Evolutionary conservation across 2,113 vertebrate genomes (phyloP).

Genomic region (Arizona elegans): DNA sequence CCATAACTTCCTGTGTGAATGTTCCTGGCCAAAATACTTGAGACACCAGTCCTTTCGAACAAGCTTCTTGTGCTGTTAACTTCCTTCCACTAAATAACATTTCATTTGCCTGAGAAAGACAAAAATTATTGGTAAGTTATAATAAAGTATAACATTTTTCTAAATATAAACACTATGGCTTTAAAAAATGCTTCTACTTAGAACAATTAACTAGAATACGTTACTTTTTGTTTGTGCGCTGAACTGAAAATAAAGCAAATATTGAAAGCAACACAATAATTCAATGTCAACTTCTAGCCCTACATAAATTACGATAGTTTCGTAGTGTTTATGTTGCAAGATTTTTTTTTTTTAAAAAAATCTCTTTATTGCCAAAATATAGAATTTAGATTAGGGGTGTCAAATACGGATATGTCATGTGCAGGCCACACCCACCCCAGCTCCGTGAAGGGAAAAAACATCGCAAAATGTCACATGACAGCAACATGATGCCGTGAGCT

Average conservation of each 20-base stretch:
- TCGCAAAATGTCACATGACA: too few relatives aligned
- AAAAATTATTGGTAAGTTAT: slow-evolving; percentile 57
- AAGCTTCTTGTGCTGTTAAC: slow-evolving; percentile 94
- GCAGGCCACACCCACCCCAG: too few relatives aligned
- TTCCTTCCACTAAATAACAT: slow-evolving; percentile 94
- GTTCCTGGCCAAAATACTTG: slow-evolving; percentile 97
- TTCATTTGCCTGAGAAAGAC: slow-evolving; percentile 87
- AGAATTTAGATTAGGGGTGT: background rate
- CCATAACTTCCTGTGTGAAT: slow-evolving; percentile 96
- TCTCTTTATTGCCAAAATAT: background rate
- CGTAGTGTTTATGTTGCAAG: background rate
- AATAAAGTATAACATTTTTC: slow-evolving; percentile 24
- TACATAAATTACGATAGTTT: background rate
- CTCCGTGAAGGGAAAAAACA: too few relatives aligned
- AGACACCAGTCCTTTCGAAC: slow-evolving; percentile 92
- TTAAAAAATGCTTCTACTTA: slow-evolving; percentile 5
- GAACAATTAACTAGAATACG: background rate
- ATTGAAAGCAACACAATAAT: background rate
- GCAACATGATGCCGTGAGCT: too few relatives aligned
- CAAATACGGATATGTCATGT: too few relatives aligned
- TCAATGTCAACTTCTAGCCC: background rate
- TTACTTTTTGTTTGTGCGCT: background rate
- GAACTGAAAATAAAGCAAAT: background rate
- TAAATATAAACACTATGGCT: slow-evolving; percentile 50
- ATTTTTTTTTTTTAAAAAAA: too few relatives aligned